These are phyloP conservation scores for Burhinus oedicnemus DNA, from an alignment of 2,113 vertebrate species.

Conservation along the genomic window DNA sequence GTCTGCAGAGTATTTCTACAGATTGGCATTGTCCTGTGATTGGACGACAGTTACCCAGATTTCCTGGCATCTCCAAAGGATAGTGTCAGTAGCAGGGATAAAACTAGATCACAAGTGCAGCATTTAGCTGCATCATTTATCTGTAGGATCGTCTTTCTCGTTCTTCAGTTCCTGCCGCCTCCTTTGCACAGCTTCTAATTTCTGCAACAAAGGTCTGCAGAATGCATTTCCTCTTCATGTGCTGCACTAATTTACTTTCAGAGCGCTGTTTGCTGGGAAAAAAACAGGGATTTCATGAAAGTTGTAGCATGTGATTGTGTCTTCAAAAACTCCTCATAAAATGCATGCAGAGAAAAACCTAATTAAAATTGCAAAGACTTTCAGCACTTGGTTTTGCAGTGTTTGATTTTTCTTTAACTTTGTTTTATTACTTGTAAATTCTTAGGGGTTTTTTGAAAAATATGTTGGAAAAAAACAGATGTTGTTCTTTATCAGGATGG, in stretches of 20 bases:
- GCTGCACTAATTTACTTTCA: neutral
- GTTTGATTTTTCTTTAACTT: neutral
- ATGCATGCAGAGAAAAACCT: neutral
- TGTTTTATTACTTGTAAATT: slow-evolving; percentile 36
- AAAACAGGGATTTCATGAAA: neutral
- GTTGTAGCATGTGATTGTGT: neutral
- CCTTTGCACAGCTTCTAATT: neutral
- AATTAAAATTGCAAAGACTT: slow-evolving; percentile 3
- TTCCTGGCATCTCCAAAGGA: neutral
- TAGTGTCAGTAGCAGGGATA: neutral
- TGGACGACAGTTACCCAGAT: neutral
- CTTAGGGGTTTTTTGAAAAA: neutral
- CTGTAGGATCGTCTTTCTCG: neutral
- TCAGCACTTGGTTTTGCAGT: neutral
- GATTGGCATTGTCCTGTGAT: neutral
- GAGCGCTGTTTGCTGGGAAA: neutral
- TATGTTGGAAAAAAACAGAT: neutral
- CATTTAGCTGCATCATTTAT: neutral
- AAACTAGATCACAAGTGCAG: neutral
- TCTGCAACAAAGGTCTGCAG: neutral
- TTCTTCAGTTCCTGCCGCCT: neutral
- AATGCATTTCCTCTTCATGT: neutral
- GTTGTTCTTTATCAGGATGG: slow-evolving; percentile 32
- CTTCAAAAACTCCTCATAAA: slow-evolving; percentile 18
- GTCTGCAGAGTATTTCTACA: neutral